phyloP scores from a whole-genome alignment of 2,888 invertebrate genomes.

The Pristionchus arcanus region DNA sequence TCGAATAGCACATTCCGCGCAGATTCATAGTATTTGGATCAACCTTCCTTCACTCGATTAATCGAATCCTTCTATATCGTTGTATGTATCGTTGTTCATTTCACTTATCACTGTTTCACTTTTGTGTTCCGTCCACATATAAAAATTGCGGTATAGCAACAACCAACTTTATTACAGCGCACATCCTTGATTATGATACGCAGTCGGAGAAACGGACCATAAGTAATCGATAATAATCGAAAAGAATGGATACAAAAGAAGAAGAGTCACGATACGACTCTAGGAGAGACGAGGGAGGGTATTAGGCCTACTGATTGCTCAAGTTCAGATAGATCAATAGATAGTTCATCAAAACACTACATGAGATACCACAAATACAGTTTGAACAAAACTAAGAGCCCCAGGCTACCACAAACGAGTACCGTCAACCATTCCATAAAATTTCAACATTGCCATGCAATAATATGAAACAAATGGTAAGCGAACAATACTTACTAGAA shows the following conservation, averaged over 20 bases:
- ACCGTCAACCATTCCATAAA: background rate
- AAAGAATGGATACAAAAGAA: background rate
- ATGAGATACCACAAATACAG: background rate
- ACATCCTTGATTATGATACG: constrained; percentile 33
- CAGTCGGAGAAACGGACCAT: background rate
- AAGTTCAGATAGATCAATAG: background rate
- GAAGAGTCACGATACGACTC: constrained; percentile 11
- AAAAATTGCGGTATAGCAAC: constrained; percentile 2
- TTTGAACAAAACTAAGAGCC: constrained; percentile 7
- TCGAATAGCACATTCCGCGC: background rate
- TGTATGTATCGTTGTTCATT: background rate
- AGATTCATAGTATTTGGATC: background rate
- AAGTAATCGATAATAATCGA: constrained; percentile 10
- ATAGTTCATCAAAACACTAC: constrained; percentile 10
- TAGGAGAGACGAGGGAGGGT: background rate
- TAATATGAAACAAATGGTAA: constrained; percentile 1
- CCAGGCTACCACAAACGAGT: constrained; percentile 11
- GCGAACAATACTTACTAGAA: background rate
- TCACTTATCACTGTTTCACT: constrained; percentile 30
- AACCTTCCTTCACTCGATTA: background rate
- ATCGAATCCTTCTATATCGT: background rate
- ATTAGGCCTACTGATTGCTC: background rate
- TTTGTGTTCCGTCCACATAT: background rate
- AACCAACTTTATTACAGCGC: constrained; percentile 40
- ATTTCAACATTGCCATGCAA: constrained; percentile 37